Evolutionary conservation across 2,888 invertebrate genomes (phyloP).

Genomic region (Laspeyria flexula): DNA sequence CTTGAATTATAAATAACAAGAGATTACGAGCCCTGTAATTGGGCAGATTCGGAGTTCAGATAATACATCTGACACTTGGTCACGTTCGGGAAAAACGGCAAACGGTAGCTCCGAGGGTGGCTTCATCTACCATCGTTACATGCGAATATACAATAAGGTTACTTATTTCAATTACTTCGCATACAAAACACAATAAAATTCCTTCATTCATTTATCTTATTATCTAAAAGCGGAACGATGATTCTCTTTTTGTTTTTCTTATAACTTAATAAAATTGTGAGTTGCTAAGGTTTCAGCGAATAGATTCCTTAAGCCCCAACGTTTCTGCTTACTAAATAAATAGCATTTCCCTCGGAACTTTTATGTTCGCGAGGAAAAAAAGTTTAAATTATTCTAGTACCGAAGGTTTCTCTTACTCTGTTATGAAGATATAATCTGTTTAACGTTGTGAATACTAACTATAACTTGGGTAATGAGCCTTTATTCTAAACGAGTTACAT

Average conservation of each 20-base stretch:
- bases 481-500: constrained; percentile 15
- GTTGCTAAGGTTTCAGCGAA: constrained; percentile 7
- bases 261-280: constrained; percentile 2
- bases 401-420: constrained; percentile 25
- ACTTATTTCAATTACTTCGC: constrained; percentile 17
- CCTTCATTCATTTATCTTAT: neutral
- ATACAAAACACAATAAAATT: neutral
- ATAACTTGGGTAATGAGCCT: constrained; percentile 29
- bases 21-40: constrained; percentile 47
- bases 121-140: constrained; percentile 30
- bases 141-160: constrained; percentile 12
- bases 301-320: constrained; percentile 27
- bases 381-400: constrained; percentile 28
- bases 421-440: constrained; percentile 38
- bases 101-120: constrained; percentile 17
- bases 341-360: constrained; percentile 32
- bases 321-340: constrained; percentile 34
- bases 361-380: constrained; percentile 24
- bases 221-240: neutral
- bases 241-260: constrained; percentile 1
- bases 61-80: constrained; percentile 45
- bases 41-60: constrained; percentile 42
- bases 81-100: constrained; percentile 45
- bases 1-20: constrained; percentile 46
- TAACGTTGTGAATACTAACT: constrained; percentile 39